Conservation (phyloP, 2,797 vertebrate genomes). For the Semotilus atromaculatus region DNA sequence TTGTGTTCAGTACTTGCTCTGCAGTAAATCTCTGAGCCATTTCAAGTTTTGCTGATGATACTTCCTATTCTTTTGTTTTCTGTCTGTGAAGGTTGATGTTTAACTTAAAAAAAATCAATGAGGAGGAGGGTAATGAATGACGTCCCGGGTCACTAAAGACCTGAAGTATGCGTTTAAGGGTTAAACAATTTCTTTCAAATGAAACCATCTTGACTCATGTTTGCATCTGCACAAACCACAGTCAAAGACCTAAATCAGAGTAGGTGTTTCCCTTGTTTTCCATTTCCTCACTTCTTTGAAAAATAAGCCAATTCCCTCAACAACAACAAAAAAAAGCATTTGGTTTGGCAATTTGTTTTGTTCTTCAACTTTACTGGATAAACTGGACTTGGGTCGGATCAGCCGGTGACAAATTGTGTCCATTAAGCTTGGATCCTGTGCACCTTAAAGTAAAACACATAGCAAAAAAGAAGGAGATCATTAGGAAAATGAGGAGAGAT, state of each 20-base stretch:
- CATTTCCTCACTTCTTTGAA: constrained; percentile 71
- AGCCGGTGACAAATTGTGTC: constrained; percentile 79
- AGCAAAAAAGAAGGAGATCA: constrained; percentile 84
- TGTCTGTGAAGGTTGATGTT: too few species aligned
- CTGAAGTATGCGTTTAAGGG: too few species aligned
- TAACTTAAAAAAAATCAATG: too few species aligned
- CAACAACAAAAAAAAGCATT: constrained; percentile 69
- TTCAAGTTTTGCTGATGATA: too few species aligned
- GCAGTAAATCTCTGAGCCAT: too few species aligned
- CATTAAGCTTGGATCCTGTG: constrained; percentile 80
- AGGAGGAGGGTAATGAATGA: too few species aligned
- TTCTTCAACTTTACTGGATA: constrained; percentile 76
- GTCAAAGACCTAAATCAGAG: constrained; percentile 29
- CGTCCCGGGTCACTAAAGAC: too few species aligned
- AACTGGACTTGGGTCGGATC: constrained; percentile 77
- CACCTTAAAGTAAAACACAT: constrained; percentile 83
- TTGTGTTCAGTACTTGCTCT: too few species aligned
- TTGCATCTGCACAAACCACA: constrained; percentile 47
- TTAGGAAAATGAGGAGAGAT: constrained; percentile 86
- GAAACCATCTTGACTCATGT: constrained; percentile 49
- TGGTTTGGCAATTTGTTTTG: constrained; percentile 81
- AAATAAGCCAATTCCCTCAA: constrained; percentile 73
- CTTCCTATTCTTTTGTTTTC: too few species aligned
- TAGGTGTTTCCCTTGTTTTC: constrained; percentile 47
- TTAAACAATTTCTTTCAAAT: constrained; percentile 9